Conservation (phyloP, 2,113 vertebrate species). For the Hoplias malabaricus region DNA sequence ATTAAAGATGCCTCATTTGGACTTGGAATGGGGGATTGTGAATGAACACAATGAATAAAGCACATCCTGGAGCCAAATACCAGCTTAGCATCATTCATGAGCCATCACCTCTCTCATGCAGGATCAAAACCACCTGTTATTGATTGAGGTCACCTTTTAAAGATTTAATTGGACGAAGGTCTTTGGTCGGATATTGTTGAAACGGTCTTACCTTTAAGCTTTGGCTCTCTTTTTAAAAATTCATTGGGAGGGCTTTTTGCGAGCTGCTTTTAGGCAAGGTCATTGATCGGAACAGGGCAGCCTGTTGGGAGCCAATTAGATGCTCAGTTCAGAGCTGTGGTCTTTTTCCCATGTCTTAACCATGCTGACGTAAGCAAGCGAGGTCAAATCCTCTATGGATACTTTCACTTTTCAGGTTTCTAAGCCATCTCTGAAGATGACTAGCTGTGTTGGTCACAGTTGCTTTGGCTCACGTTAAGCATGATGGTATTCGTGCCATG, state of each 20-base stretch:
- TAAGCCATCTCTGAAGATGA: slow-evolving; percentile 5
- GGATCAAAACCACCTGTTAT: not conserved
- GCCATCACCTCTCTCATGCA: not conserved
- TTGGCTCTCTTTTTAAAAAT: slow-evolving; percentile 52
- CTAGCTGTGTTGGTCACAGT: slow-evolving; percentile 13
- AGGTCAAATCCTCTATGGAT: slow-evolving; percentile 43
- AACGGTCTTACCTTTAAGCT: slow-evolving; percentile 28
- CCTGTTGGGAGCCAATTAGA: slow-evolving; percentile 70
- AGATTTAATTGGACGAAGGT: slow-evolving; percentile 28
- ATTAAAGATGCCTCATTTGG: slow-evolving; percentile 19
- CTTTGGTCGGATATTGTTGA: slow-evolving; percentile 12
- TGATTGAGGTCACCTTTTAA: slow-evolving; percentile 34
- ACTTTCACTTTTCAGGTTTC: slow-evolving; percentile 43
- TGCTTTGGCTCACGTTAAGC: not conserved
- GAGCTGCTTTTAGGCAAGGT: slow-evolving; percentile 56
- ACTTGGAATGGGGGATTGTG: not conserved
- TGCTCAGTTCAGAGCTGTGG: slow-evolving; percentile 31
- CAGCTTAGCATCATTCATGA: not conserved
- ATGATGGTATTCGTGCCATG: slow-evolving; percentile 3
- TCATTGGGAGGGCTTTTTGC: slow-evolving; percentile 52
- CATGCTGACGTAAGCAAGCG: slow-evolving; percentile 43
- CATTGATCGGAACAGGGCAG: slow-evolving; percentile 67
- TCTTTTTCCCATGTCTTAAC: slow-evolving; percentile 44
- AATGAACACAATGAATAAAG: not conserved
- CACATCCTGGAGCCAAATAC: not conserved